Conservation (phyloP, 2,888 invertebrate species). For the Clitarchus hookeri region DNA sequence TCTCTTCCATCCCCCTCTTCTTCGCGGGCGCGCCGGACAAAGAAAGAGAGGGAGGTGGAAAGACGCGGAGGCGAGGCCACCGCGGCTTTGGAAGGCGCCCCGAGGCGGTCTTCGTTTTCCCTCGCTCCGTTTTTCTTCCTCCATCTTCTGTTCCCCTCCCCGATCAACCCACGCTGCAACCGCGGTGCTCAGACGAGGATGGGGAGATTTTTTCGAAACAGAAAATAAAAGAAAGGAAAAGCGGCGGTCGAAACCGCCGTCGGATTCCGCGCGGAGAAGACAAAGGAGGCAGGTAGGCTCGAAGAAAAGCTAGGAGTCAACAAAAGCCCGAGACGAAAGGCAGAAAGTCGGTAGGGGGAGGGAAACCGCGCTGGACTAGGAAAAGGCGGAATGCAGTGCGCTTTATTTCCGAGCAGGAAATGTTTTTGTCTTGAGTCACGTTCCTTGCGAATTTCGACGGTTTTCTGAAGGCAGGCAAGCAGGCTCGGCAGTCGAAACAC, state of each 20-base stretch:
- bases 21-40: neutral
- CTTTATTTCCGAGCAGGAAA: neutral
- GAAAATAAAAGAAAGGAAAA: neutral
- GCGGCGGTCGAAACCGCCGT: neutral
- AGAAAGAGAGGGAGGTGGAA: neutral
- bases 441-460: neutral
- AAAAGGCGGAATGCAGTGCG: neutral
- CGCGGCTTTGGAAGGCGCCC: neutral
- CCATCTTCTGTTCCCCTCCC: neutral
- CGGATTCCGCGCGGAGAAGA: neutral
- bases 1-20: neutral
- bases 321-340: neutral
- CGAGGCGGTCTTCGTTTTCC: neutral
- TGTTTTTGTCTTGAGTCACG: neutral
- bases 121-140: neutral
- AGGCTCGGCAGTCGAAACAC: neutral
- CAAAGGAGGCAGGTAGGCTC: slow-evolving; percentile 2
- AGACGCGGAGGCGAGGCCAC: neutral
- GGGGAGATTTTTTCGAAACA: slow-evolving; percentile 3
- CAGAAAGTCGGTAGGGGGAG: neutral
- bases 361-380: neutral
- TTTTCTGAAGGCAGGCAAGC: too few species aligned
- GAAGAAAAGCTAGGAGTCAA: slow-evolving; percentile 8
- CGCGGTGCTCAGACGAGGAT: neutral
- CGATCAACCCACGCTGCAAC: neutral